A percentile compares a stretch with the other conserved stretches of the same genome.
phyloP scores from a whole-genome alignment of 53 echinoderm and acorn worm species.

The Echinometra lucunter region DNA sequence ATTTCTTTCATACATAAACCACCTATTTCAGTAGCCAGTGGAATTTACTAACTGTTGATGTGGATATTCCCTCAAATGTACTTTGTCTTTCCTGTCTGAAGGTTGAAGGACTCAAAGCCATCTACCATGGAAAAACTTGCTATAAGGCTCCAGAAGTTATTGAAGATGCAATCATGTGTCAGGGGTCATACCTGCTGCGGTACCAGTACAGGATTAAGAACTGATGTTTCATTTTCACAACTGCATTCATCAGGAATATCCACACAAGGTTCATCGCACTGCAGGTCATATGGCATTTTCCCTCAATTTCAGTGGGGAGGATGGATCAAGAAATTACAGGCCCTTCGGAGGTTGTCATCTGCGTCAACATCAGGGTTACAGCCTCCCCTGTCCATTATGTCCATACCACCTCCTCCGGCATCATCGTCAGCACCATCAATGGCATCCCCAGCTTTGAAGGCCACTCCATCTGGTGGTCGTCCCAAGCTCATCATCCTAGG shows the following conservation, averaged over 20 bases:
- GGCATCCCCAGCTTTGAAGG: background rate
- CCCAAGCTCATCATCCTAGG: constrained; percentile 90
- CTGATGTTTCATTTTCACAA: background rate
- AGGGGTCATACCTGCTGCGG: background rate
- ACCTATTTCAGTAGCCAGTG: too few species aligned
- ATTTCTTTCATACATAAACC: too few species aligned
- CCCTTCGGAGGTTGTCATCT: background rate
- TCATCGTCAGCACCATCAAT: background rate
- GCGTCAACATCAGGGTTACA: background rate
- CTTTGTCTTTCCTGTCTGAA: background rate
- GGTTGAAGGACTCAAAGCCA: background rate
- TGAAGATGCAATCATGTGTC: background rate
- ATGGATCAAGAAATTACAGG: background rate
- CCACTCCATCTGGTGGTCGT: constrained; percentile 7
- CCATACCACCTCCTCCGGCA: background rate
- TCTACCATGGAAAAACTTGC: constrained; percentile 3
- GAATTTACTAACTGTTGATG: too few species aligned
- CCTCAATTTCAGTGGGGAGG: background rate
- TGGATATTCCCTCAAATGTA: too few species aligned
- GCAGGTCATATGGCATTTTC: background rate
- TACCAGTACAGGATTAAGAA: background rate
- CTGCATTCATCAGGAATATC: background rate
- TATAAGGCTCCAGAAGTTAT: background rate
- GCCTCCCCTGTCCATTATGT: background rate
- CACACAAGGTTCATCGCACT: background rate